Evolutionary conservation across 2,113 vertebrate genomes (phyloP), one percentile per base, ranked within the genome.

Genomic region (Poeciliopsis prolifica): DNA sequence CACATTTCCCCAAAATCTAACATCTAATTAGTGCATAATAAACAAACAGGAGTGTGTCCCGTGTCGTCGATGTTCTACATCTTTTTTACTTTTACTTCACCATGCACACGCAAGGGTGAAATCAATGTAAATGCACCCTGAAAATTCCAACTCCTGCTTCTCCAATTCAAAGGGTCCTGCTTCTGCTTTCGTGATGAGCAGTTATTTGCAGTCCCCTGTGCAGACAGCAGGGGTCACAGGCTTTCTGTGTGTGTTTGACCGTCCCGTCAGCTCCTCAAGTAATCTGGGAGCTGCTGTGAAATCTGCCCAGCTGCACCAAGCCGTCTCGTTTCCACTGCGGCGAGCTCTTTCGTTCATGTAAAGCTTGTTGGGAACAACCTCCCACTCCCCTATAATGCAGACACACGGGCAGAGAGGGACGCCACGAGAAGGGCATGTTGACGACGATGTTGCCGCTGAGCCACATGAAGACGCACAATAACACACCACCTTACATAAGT

Each of bases 401-500:
- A 44, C 65, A 74, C 58, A 72, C 15, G 70, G 51, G 35, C 10
- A 30, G 9, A 19, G 35, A 28, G 65, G 61, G 60, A 68, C 61
- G 24, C 44, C 73, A 58, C 75, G 64, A 66, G 70, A 70, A 75
- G 70, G 24, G 61, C 54, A 65, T 77, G 79, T 64, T 75, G 61
- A 63, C 71, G 75, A 63, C 71, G 75, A 77, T 82, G 77, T 69
- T 88, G 79, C 67, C 78, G 60, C 68, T 44, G 58, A 75, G 72
- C 68, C 80, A 82, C 82, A 83, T 79, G 87, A 81, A 81, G 82
- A 89, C 89, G 84, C 82, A 85, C 85, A 54, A 65, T 76, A 75
- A 70, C 84, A 88, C n/a, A 30, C 74, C 65, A 40, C 12, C 77
- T 93, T 92, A 92, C 77, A 30, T 89, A 93, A 94, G 90, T 86